Evolutionary conservation across 2,888 invertebrate species (phyloP).

Genomic region (Anoncus sp.): DNA sequence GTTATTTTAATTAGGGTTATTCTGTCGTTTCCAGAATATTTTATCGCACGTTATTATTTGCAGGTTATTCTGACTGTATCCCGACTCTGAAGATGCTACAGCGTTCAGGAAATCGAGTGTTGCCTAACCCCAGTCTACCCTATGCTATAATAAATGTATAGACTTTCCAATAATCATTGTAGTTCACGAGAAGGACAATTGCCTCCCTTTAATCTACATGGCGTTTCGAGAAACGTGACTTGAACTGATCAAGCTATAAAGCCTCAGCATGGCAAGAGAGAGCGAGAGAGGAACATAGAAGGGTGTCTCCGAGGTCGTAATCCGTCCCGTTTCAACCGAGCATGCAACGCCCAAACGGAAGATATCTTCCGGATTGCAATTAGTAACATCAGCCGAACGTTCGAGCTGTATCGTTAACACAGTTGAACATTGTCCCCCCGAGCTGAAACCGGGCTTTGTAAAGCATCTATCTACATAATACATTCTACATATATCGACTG

Average conservation of each 20-base stretch:
- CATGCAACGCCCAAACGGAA: slow-evolving; percentile 20
- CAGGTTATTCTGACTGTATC: no score
- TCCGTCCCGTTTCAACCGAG: slow-evolving; percentile 42
- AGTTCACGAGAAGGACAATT: slow-evolving; percentile 9
- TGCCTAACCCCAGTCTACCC: no score
- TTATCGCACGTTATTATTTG: no score
- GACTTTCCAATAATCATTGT: slow-evolving; percentile 7
- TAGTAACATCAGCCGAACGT: slow-evolving; percentile 45
- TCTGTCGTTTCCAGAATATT: no score
- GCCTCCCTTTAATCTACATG: slow-evolving; percentile 2
- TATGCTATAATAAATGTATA: not conserved
- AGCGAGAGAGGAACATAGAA: slow-evolving; percentile 22
- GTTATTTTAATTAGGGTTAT: not conserved
- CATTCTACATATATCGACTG: not conserved
- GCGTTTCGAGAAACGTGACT: slow-evolving; percentile 45
- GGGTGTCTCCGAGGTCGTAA: slow-evolving; percentile 45
- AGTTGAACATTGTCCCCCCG: slow-evolving; percentile 5
- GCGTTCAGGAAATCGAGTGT: no score
- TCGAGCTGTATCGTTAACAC: slow-evolving; percentile 41
- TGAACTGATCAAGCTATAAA: slow-evolving; percentile 50
- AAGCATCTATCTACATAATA: not conserved
- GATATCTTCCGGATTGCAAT: slow-evolving; percentile 47
- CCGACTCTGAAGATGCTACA: no score
- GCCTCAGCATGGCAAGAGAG: not conserved
- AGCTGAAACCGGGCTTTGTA: not conserved